Evolutionary conservation across 30 jellyfish, hydroid and myxozoan genomes (phyloP).

Genomic region (Sanderia malayensis): DNA sequence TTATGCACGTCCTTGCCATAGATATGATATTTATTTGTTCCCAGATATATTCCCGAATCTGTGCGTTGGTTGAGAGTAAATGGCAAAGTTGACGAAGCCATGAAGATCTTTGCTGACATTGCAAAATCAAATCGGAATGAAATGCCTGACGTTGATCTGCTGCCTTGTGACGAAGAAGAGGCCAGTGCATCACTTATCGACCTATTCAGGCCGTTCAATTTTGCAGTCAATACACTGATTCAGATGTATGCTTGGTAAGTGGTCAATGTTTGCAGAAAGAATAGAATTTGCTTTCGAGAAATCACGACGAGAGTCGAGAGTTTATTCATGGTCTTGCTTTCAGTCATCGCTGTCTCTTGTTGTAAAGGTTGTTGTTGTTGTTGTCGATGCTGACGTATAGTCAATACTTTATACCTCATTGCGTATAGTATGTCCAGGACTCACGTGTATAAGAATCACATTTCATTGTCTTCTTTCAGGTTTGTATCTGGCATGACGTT

Average conservation of each 20-base stretch:
- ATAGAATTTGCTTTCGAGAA: no score
- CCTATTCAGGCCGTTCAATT: conserved; percentile 24
- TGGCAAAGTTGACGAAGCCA: conserved; percentile 64
- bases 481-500: conserved; percentile 72
- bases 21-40: no score
- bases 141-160: conserved; percentile 26
- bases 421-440: not conserved
- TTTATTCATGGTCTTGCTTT: no score
- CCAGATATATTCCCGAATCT: conserved; percentile 73
- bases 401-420: no score
- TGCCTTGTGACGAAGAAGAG: not conserved
- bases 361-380: no score
- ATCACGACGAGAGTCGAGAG: no score
- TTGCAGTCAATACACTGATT: conserved; percentile 37
- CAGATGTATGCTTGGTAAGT: conserved; percentile 76
- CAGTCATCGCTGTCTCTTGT: no score
- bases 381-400: no score
- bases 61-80: conserved; percentile 79
- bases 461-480: conserved; percentile 50
- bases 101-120: conserved; percentile 35
- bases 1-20: no score
- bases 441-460: not conserved
- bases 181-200: conserved; percentile 33
- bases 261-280: no score
- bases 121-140: conserved; percentile 58